Evolutionary conservation across 2,113 vertebrate species (phyloP), one percentile per base, ranked within the genome.

Genomic region (Vulpes lagopus): DNA sequence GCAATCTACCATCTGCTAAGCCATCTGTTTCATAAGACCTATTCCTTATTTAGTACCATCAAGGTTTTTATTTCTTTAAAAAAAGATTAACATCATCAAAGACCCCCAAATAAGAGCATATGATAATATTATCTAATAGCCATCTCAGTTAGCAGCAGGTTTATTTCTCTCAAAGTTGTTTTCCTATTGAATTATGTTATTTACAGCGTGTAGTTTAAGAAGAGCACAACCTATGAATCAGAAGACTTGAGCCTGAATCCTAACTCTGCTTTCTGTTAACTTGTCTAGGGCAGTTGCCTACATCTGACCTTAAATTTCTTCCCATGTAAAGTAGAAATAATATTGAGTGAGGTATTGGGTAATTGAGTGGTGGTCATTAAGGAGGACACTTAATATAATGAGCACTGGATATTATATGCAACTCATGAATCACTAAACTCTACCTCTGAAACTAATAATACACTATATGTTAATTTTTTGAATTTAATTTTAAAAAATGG

Each of bases 1-100:
- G 96, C 98, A 98, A 76, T 97, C 94, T 94, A 38, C 96, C 98
- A 98, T 97, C 96, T 98, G 98, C 80, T 95, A 53, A 60, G 35
- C 92, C 97, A 97, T 97, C 96, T 97, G 97, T 87, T 97, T 97
- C 55, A 57, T 93, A 95, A 97, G 95, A 97, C 96, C 96, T 89
- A 11, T 51, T 98, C 51, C 94, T 96, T 96, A 84, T 96, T 98
- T 96, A 95, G 60, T 95, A 64, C 55, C 90, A 94, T n/a, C 73
- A 89, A 91, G 76, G 65, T 78, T 97, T 96, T 95, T 25, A 93
- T 92, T 96, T 93, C 86, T 93, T 96, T 81, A 83, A 93, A 95
- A 94, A 95, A 86, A 94, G 57, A 95, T 96, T 85, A 97, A 35
- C 71, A 84, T 93, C 32, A 59, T 95, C 92, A 90, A 96, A 95